Evolutionary conservation across 2,797 vertebrate species (phyloP).

Genomic region (Xiphophorus birchmanni): DNA sequence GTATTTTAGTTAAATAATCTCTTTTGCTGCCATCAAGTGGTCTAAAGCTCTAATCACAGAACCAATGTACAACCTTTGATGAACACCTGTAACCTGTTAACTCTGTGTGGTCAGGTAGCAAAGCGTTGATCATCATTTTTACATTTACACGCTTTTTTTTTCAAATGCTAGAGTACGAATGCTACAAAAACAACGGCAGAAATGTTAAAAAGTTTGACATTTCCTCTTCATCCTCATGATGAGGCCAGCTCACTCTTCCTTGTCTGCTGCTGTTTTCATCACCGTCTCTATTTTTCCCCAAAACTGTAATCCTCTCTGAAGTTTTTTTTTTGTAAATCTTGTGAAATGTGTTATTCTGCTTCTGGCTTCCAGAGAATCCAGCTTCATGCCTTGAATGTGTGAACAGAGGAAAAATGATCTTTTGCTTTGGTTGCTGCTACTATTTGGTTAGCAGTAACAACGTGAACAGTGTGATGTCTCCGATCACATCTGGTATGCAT

Average conservation of each 20-base stretch:
- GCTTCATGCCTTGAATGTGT: conserved; percentile 63
- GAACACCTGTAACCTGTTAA: not conserved
- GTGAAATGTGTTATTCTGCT: conserved; percentile 63
- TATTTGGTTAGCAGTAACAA: conserved; percentile 76
- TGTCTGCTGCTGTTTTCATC: conserved; percentile 29
- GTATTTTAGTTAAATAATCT: conserved; percentile 45
- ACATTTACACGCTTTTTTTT: not conserved
- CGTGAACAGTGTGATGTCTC: conserved; percentile 72
- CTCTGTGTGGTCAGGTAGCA: not conserved
- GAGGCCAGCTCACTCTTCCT: conserved; percentile 23
- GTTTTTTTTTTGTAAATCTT: conserved; percentile 30
- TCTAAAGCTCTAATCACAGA: conserved; percentile 52
- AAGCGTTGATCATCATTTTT: not conserved
- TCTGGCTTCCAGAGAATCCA: conserved; percentile 55
- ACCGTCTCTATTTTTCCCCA: conserved; percentile 24
- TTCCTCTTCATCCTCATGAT: conserved; percentile 1
- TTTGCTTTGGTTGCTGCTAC: conserved; percentile 62
- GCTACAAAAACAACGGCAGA: not conserved
- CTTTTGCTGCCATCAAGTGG: conserved; percentile 79
- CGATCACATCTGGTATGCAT: conserved; percentile 80
- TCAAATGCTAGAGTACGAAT: not conserved
- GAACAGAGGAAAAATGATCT: conserved; percentile 69
- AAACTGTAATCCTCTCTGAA: conserved; percentile 43
- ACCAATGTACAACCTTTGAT: conserved; percentile 1
- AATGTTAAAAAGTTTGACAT: not conserved